These are phyloP conservation scores for Euzophera pinguis DNA, from an alignment of 2,888 invertebrate species.

Conservation along the genomic window DNA sequence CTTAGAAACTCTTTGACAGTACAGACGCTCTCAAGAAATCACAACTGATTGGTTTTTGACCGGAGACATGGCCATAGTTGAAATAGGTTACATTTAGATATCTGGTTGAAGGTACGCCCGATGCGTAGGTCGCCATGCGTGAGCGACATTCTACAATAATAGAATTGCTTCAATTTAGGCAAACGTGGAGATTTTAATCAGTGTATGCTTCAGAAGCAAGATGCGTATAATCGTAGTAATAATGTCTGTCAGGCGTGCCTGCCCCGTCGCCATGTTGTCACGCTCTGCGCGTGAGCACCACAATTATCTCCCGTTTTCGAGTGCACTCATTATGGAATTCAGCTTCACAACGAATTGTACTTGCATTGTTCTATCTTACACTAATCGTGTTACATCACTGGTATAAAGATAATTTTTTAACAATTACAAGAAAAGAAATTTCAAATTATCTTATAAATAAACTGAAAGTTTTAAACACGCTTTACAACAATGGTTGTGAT, in stretches of 20 bases:
- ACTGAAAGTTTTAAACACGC: too few species aligned
- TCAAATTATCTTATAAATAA: too few species aligned
- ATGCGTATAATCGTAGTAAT: conserved; percentile 9
- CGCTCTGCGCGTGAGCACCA: conserved; percentile 42
- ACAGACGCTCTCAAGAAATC: too few species aligned
- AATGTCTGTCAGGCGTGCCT: conserved; percentile 18
- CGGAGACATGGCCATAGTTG: too few species aligned
- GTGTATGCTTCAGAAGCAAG: conserved; percentile 1
- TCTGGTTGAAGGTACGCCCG: too few species aligned
- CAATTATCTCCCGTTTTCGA: conserved; percentile 61
- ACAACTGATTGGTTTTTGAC: too few species aligned
- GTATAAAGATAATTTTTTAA: not conserved
- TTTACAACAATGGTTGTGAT: too few species aligned
- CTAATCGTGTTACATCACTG: not conserved
- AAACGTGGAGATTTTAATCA: conserved; percentile 4
- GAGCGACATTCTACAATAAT: conserved; percentile 11
- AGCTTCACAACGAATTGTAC: conserved; percentile 21
- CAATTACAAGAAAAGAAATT: not conserved
- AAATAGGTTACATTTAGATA: too few species aligned
- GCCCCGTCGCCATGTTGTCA: conserved; percentile 44
- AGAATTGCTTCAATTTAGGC: conserved; percentile 8
- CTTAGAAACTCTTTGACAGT: too few species aligned
- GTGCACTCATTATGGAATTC: conserved; percentile 30
- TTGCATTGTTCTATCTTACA: conserved; percentile 1
- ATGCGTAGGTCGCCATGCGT: not conserved